These are phyloP conservation scores for Euphonia xanthogaster DNA, from an alignment of 2,797 vertebrate species.

Conservation along the genomic window DNA sequence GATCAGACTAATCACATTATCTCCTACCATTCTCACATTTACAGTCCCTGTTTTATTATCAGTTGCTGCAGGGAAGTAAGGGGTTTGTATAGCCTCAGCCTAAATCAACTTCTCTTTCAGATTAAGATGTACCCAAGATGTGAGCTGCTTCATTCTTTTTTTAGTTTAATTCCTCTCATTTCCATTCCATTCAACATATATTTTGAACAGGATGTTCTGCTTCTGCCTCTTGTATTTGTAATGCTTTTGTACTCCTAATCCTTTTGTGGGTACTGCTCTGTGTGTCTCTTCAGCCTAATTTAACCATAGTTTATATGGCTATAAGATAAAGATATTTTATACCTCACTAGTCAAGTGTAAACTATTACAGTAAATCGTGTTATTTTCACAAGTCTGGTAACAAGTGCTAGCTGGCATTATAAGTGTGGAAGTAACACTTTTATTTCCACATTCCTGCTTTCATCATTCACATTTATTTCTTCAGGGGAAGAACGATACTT, in stretches of 20 bases:
- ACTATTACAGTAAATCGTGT: constrained; percentile 45
- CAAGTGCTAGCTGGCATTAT: constrained; percentile 30
- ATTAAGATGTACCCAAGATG: not conserved
- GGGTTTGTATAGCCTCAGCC: not conserved
- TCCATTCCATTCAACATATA: not conserved
- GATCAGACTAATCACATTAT: not conserved
- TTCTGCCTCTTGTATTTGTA: not conserved
- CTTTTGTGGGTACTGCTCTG: not conserved
- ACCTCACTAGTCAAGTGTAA: constrained; percentile 50
- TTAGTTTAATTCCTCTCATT: not conserved
- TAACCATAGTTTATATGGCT: constrained; percentile 4
- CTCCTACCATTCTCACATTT: not conserved
- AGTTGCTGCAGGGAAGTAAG: not conserved
- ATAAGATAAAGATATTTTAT: constrained; percentile 46
- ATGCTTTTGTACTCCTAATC: not conserved
- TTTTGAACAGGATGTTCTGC: not conserved
- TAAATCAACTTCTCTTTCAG: not conserved
- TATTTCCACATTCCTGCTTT: constrained; percentile 64
- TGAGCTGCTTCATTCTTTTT: not conserved
- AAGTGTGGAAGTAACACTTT: constrained; percentile 58
- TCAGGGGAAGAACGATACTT: constrained; percentile 11
- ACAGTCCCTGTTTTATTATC: not conserved
- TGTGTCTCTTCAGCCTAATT: constrained; percentile 36
- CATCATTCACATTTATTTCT: constrained; percentile 60
- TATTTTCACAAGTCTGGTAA: constrained; percentile 58